A percentile compares a stretch with the other conserved stretches of the same genome.
Conservation (phyloP, 2,113 vertebrate genomes). For the Scytalopus superciliaris region DNA sequence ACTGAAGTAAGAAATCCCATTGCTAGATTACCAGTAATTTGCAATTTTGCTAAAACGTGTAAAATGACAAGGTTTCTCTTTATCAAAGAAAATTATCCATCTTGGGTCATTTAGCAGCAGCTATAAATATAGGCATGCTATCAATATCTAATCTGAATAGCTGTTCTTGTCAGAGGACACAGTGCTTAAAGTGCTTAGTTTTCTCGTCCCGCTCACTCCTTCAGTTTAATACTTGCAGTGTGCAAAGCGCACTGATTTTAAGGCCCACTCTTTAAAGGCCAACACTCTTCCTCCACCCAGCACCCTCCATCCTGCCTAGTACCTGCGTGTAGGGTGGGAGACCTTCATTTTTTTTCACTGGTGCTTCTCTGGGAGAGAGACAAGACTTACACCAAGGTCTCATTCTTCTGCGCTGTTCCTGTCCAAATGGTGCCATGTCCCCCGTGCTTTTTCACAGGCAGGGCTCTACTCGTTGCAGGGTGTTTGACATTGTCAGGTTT, state of each 20-base stretch:
- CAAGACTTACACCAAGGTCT: rapidly evolving
- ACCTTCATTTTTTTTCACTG: not conserved
- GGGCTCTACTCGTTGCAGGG: not conserved
- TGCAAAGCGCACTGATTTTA: not conserved
- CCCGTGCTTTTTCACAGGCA: rapidly evolving
- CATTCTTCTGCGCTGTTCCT: rapidly evolving
- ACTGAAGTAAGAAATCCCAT: constrained; percentile 1
- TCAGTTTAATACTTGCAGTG: not conserved
- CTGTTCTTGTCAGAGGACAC: not conserved
- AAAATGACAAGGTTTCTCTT: constrained; percentile 41
- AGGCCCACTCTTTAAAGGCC: not conserved
- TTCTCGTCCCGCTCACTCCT: not conserved
- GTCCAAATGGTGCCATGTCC: rapidly evolving
- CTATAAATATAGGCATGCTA: constrained; percentile 9
- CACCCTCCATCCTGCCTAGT: not conserved
- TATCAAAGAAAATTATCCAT: not conserved
- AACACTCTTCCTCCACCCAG: not conserved
- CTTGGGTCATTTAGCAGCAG: constrained; percentile 29
- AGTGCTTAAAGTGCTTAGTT: not conserved
- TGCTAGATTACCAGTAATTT: constrained; percentile 31
- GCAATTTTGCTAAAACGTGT: constrained; percentile 38
- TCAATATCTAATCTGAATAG: not conserved
- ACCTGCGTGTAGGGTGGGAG: rapidly evolving
- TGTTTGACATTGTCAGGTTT: not conserved
- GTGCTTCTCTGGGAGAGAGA: not conserved